Conservation (phyloP, 2,888 invertebrate genomes). For the Agriopis aurantiaria region DNA sequence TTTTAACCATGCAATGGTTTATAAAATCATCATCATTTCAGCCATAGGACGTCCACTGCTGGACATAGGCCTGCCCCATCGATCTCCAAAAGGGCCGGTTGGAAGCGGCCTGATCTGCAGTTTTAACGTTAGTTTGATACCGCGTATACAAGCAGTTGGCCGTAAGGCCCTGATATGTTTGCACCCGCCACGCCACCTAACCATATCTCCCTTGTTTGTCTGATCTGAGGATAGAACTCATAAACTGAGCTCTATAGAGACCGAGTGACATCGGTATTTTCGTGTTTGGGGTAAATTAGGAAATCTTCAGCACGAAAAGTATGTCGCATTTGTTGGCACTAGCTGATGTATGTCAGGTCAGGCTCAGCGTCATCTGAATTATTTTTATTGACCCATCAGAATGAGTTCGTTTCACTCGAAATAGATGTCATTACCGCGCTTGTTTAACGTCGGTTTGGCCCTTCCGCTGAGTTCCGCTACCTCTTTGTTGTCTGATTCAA, state of each 20-base stretch:
- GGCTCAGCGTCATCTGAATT: constrained; percentile 69
- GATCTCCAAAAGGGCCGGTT: too few species aligned
- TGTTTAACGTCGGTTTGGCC: neutral
- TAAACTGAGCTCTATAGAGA: constrained; percentile 21
- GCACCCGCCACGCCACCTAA: too few species aligned
- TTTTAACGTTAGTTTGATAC: too few species aligned
- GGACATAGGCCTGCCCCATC: too few species aligned
- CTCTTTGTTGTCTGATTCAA: constrained; percentile 23
- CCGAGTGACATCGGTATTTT: constrained; percentile 29
- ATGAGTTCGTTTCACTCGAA: constrained; percentile 51
- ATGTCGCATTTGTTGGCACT: constrained; percentile 75
- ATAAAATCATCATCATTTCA: too few species aligned
- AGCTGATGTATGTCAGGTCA: constrained; percentile 74
- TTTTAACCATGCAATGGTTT: too few species aligned
- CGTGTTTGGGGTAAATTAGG: constrained; percentile 50
- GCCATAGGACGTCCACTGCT: too few species aligned
- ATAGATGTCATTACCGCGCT: constrained; percentile 46
- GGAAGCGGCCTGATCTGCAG: too few species aligned
- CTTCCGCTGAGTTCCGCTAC: constrained; percentile 4
- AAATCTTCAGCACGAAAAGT: constrained; percentile 67
- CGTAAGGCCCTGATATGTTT: too few species aligned
- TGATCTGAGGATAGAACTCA: constrained; percentile 13
- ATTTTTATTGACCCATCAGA: constrained; percentile 72
- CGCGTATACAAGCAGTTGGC: too few species aligned
- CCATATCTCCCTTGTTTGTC: too few species aligned